phyloP scores from a whole-genome alignment of 2,113 vertebrate genomes.

The Leucoraja erinaceus region DNA sequence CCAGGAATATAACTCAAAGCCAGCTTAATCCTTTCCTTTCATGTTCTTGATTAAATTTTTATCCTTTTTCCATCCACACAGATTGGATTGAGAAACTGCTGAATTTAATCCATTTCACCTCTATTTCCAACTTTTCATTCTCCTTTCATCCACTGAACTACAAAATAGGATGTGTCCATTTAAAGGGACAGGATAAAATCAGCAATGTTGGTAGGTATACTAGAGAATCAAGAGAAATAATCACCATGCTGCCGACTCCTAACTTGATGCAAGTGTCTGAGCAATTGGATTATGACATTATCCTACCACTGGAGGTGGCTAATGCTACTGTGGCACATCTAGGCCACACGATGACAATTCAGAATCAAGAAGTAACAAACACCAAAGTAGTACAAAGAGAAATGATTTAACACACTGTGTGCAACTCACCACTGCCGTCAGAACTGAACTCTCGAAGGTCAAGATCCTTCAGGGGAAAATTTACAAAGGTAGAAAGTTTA shows the following conservation, averaged over 20 bases:
- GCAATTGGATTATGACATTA: background rate
- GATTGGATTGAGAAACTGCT: background rate
- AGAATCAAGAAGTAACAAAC: background rate
- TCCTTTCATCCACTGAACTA: background rate
- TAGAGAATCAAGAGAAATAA: background rate
- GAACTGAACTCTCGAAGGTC: conserved; percentile 84
- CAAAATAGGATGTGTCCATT: background rate
- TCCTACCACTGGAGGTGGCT: background rate
- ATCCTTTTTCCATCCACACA: background rate
- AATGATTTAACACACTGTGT: background rate
- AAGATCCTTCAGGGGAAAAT: conserved; percentile 87
- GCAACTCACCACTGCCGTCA: conserved; percentile 72
- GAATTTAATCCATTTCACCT: background rate
- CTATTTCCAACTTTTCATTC: background rate
- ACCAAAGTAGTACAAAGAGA: background rate
- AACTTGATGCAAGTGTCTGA: background rate
- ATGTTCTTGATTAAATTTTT: conserved; percentile 5
- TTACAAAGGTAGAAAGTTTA: conserved; percentile 88
- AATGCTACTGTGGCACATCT: too few relatives aligned
- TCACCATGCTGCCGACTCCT: background rate
- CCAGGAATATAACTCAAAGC: background rate
- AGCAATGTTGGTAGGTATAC: background rate
- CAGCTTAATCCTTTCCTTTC: conserved; percentile 26
- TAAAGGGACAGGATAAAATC: background rate
- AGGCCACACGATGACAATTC: too few relatives aligned